phyloP scores from a whole-genome alignment of 1,140 invertebrate species.

The Phocides pigmalion region DNA sequence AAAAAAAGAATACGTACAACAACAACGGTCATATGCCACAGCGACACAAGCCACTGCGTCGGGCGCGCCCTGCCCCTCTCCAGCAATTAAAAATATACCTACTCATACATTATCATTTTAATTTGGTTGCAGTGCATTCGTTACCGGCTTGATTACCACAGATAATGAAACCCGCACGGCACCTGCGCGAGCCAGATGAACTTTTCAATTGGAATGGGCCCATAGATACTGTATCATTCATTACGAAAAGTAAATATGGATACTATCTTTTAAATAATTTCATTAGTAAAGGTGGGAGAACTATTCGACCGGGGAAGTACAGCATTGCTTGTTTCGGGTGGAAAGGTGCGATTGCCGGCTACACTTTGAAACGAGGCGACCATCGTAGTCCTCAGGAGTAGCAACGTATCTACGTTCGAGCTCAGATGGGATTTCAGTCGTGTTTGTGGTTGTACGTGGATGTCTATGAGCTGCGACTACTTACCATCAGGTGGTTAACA shows the following conservation, averaged over 20 bases:
- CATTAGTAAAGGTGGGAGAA: too few relatives aligned
- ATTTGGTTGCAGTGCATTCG: conserved; percentile 13
- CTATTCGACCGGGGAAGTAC: too few relatives aligned
- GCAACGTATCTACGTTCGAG: too few relatives aligned
- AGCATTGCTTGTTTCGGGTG: too few relatives aligned
- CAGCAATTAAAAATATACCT: conserved; percentile 9
- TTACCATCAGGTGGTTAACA: too few relatives aligned
- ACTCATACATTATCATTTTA: conserved; percentile 14
- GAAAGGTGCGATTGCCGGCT: too few relatives aligned
- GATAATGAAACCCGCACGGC: conserved; percentile 14
- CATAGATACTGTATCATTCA: conserved; percentile 7
- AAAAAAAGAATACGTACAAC: too few relatives aligned
- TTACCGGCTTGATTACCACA: conserved; percentile 11
- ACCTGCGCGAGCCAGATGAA: not conserved
- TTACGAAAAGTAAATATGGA: conserved; percentile 2
- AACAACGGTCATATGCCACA: not conserved
- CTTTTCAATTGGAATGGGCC: conserved; percentile 7
- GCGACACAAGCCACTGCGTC: not conserved
- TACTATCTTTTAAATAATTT: not conserved
- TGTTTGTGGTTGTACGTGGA: too few relatives aligned
- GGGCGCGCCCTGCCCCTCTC: not conserved
- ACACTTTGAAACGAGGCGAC: too few relatives aligned
- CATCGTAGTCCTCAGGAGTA: too few relatives aligned
- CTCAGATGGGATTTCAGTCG: too few relatives aligned
- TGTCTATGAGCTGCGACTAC: too few relatives aligned